Base-by-base conservation (phyloP, 2,113 vertebrate species). In the Eurypyga helias region DNA sequence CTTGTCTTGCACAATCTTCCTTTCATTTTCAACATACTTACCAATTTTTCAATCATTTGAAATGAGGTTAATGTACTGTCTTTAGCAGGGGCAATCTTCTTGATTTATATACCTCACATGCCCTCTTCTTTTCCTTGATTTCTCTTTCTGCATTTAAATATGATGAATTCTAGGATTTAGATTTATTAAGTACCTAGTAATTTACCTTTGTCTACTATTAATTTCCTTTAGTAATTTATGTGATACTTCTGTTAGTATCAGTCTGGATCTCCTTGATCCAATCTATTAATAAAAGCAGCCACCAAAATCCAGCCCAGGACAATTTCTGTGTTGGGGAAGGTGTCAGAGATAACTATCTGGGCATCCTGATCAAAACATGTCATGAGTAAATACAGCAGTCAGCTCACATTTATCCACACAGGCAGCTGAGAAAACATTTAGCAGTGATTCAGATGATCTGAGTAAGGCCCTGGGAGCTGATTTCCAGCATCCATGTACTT, bases 11-110 rank as follows among this genome's bases (percentile, higher is more conserved):
- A 57, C 36, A 91, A 93, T 94, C 48, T 93, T 90, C 90, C 25
- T 80, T 95, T 94, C 51, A 67, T 92, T 78, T 81, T 89, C 86
- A 95, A 43, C 81, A 91, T 62, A 45, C 66, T 65, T 83, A 72
- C 10, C 48, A 71, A 61, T 94, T 91, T 97, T 94, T 73, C 83
- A 94, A 62, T 90, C 34, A 69, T 96, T 94, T 97, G 73, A 90
- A 75, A 86, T 36, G 45, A 76, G 51, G 72, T 89, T 92, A 73
- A 92, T 90, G 79, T 96, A 33, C 66, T 86, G 25, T 46, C 55
- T 93, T 49, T 49, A 67, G 62, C 88, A 92, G 62, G 19, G 87
- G 18, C 70, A 89, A 86, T 79, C 14, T 71, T 85, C 33, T 71
- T 96, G 80, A 97, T 94, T 93, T 91, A 90, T 89, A 13, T 43